Evolutionary conservation across 2,113 vertebrate species (phyloP).

Genomic region (Azemiops feae): DNA sequence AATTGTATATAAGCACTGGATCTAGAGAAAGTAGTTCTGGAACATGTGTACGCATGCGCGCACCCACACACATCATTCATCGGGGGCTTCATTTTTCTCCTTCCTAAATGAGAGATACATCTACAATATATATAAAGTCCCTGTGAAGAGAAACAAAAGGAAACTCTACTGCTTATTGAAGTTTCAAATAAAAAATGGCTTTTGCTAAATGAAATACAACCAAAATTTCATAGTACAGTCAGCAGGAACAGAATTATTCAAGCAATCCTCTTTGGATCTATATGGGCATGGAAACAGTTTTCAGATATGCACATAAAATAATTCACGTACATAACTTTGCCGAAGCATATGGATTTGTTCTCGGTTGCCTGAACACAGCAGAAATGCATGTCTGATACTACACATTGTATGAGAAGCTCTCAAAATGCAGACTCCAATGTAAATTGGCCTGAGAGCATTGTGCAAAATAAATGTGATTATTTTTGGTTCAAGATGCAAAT

Average conservation of each 20-base stretch:
- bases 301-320: background rate
- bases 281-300: background rate
- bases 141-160: background rate
- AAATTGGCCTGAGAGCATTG: background rate
- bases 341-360: background rate
- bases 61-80: too few relatives aligned
- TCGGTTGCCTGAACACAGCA: background rate
- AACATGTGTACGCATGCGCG: rapidly evolving
- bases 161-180: background rate
- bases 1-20: background rate
- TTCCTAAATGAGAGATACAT: background rate
- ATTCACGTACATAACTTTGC: background rate
- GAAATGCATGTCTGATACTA: background rate
- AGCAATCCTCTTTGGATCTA: background rate
- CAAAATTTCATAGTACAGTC: background rate
- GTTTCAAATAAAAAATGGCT: background rate
- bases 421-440: background rate
- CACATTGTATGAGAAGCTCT: background rate
- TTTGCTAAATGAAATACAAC: background rate
- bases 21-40: background rate
- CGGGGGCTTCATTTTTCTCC: background rate
- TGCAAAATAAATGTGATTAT: background rate
- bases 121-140: background rate
- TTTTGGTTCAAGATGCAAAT: background rate
- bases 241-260: background rate